These are phyloP conservation scores for Petrocephalus microphthalmus DNA, from an alignment of 2,113 vertebrate species.

Conservation along the genomic window DNA sequence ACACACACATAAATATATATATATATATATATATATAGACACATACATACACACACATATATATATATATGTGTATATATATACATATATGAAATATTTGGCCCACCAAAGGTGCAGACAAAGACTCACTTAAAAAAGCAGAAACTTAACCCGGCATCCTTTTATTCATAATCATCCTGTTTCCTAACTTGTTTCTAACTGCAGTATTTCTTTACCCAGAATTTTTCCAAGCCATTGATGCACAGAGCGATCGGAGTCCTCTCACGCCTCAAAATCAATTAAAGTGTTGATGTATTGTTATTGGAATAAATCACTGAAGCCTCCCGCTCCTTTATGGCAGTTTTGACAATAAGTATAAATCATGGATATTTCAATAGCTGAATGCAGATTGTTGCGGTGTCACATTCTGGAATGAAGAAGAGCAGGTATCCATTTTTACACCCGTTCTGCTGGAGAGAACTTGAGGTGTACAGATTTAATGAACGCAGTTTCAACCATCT, in stretches of 20 bases:
- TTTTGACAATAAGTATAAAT: constrained; percentile 35
- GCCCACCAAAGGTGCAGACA: neutral
- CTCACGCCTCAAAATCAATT: constrained; percentile 33
- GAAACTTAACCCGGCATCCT: neutral
- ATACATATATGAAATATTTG: neutral
- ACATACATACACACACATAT: too few relatives aligned
- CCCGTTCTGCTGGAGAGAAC: neutral
- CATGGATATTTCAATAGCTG: constrained; percentile 32
- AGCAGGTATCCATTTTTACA: constrained; percentile 10
- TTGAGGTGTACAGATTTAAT: neutral
- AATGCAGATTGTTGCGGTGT: constrained; percentile 14
- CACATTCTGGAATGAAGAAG: neutral
- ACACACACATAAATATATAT: neutral
- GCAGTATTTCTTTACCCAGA: neutral
- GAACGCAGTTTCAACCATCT: neutral
- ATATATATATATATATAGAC: neutral
- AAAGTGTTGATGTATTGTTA: constrained; percentile 37
- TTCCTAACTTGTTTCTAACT: neutral
- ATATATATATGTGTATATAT: neutral
- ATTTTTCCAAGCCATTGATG: constrained; percentile 3
- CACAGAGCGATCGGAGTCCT: constrained; percentile 22
- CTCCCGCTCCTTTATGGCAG: constrained; percentile 8
- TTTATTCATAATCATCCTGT: neutral
- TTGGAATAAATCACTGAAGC: constrained; percentile 32
- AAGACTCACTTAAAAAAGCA: neutral